Evolutionary conservation across 1,140 invertebrate genomes (phyloP), one percentile per base, ranked within the genome.

Genomic region (Cydia amplana): DNA sequence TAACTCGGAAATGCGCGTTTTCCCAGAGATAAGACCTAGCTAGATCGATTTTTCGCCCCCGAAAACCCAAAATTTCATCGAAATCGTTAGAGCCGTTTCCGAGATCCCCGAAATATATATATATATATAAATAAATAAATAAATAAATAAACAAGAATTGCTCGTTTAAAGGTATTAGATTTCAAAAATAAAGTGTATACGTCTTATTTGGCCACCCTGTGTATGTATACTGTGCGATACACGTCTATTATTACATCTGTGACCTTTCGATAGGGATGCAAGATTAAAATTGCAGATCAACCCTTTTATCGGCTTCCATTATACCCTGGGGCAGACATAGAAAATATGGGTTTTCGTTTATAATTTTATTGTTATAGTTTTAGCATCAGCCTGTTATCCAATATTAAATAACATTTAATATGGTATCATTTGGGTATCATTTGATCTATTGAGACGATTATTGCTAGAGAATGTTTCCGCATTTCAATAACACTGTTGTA

Each of bases 221-320:
- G 46, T 5, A 7, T 23, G 6, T 60, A 23, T 60, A 60, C 2
- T 10, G 16, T n/a, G 18, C 0, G 18, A 60, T n/a, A 55, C 16
- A 20, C n/a, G 49, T 18, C 20, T 60, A 60, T 23, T 23, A 60
- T 60, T 51, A 60, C 20, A 20, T 20, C 16, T 23, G 55, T 23
- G 55, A 60, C 55, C 20, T 60, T 60, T 60, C 20, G 18, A 60
- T n/a, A 23, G 18, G 55, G n/a, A 23, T 60, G 20, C 18, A 23
- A 23, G 55, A 60, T 60, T 20, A 60, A 60, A 60, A 60, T 60
- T 60, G 55, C 23, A 60, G 1, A 60, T 60, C 55, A 60, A 23
- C 20, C 55, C 16, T 60, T 23, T 60, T 60, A 60, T 60, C 55
- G 55, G 55, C 16, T 60, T 60, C 20, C 55, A 23, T 60, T 55